Evolutionary conservation across 2,797 vertebrate genomes (phyloP), one percentile per base, ranked within the genome.

Genomic region (Synaphobranchus kaupii): DNA sequence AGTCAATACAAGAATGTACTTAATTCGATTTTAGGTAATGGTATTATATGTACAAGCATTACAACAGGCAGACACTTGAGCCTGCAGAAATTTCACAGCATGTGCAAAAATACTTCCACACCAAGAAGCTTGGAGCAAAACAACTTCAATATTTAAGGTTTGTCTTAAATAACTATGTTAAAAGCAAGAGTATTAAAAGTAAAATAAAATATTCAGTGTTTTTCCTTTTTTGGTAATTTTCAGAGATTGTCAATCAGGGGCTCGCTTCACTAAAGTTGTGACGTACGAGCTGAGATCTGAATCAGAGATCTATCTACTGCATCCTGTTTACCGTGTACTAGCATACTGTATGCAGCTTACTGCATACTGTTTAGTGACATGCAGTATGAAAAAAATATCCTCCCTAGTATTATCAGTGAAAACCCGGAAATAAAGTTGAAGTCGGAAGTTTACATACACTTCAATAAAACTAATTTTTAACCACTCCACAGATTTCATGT

Each of bases 21-120:
- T 88, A 93, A 93, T 93, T 93, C 91, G 90, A 91, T 94, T 93
- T 93, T 93, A 95, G 94, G 54, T 58, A 20, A 68, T 68, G 22
- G 9, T 91, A 88, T 92, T 92, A 94, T 96, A 96, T 96, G 91
- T 96, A 96, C 95, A 96, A 92, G 94, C 95, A 83, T 93, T 90
- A 92, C 92, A 93, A 94, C 94, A 95, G 94, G 93, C 92, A 93
- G 92, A 90, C 91, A 93, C 92, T 92, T 91, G 94, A 84, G 90
- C 93, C 85, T 91, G 93, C 95, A 93, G 92, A 94, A 93, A 94
- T 91, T 85, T 94, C 92, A 39, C 39, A 92, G 91, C 89, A 92
- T 95, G 94, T 95, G 94, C 95, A 90, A 95, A 95, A 94, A 94
- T 91, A 94, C 90, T 93, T 91, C 91, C 91, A 89, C 88, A 88